Evolutionary conservation across 1,140 invertebrate genomes (phyloP).

Genomic region (Trichonephila clavipes): DNA sequence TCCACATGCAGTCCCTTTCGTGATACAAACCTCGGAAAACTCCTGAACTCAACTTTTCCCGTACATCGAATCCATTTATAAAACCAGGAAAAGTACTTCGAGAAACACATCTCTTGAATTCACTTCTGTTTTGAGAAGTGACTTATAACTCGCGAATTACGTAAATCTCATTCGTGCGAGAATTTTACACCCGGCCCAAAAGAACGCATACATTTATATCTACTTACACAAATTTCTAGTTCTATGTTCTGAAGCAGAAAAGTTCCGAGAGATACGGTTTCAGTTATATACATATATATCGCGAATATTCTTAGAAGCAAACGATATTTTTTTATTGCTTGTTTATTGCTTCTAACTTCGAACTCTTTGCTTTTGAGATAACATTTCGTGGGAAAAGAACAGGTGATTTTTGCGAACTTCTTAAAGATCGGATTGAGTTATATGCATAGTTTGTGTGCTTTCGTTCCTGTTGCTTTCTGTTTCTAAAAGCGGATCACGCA

Average conservation of each 20-base stretch:
- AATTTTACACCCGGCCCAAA: slow-evolving; percentile 33
- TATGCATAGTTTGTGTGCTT: neutral
- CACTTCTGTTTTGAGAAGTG: slow-evolving; percentile 49
- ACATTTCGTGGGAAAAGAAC: slow-evolving; percentile 39
- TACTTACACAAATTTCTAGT: neutral
- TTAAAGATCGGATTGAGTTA: slow-evolving; percentile 56
- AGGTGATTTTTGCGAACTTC: slow-evolving; percentile 46
- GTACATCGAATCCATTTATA: slow-evolving; percentile 64
- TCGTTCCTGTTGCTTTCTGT: neutral
- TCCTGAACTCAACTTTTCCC: slow-evolving; percentile 29
- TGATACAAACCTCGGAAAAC: slow-evolving; percentile 17
- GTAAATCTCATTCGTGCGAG: slow-evolving; percentile 58
- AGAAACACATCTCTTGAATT: slow-evolving; percentile 55
- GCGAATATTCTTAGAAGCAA: slow-evolving; percentile 4
- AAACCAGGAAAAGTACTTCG: slow-evolving; percentile 17
- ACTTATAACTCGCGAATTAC: slow-evolving; percentile 62
- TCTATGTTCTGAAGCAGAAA: neutral
- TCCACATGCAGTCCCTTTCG: neutral
- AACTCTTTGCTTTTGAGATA: slow-evolving; percentile 34
- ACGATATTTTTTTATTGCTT: slow-evolving; percentile 41
- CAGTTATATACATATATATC: neutral
- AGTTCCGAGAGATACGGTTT: slow-evolving; percentile 9
- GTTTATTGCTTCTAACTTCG: slow-evolving; percentile 28
- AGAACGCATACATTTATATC: slow-evolving; percentile 34
- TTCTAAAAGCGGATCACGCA: slow-evolving; percentile 42